Base-by-base conservation (phyloP, 2,113 vertebrate species). In the Passer domesticus region DNA sequence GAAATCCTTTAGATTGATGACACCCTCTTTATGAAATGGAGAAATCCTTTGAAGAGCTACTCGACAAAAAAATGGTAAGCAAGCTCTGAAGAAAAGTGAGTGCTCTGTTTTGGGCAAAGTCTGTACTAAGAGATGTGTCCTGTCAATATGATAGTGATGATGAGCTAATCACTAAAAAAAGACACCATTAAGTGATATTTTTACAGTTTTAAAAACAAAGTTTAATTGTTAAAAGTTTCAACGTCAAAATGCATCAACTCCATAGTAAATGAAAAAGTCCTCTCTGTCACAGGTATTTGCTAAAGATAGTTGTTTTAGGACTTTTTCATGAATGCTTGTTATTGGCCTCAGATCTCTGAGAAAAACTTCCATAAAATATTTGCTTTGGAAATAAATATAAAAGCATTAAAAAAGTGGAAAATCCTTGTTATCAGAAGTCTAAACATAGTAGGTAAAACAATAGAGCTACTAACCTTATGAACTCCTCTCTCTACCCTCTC, bases 311-410 rank as follows among this genome's bases (percentile, higher is more conserved):
- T 73, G 46, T 78, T 81, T 39, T 50, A 80, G 75, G 68, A 87
- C 68, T 63, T 94, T 66, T 80, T 85, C 20, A 72, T 75, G 4
- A 93, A 70, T 75, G 47, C 39, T 97, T 60, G 18, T 56, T 81
- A 83, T 56, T 68, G 12, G 44, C 60, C 69, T 96, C 72, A 87
- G 44, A 86, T 90, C 46, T 93, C 97, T 90, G 64, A 96, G 68
- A 92, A 93, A 90, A 91, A 52, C 23, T 53, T 83, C 23, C 58
- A 39, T 96, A 96, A 97, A 98, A 94, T 96, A 93, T 91, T 97
- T 98, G 97, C 98, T 98, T 98, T 98, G 98, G 95, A 98, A 99
- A 98, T 98, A 95, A 92, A 94, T 95, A 96, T 72, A 97, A 97
- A 97, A 92, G 97, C 97, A 98, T 81, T 49, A 83, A 92, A 92